phyloP scores from a whole-genome alignment of 2,113 vertebrate species.

The Picathartes gymnocephalus region DNA sequence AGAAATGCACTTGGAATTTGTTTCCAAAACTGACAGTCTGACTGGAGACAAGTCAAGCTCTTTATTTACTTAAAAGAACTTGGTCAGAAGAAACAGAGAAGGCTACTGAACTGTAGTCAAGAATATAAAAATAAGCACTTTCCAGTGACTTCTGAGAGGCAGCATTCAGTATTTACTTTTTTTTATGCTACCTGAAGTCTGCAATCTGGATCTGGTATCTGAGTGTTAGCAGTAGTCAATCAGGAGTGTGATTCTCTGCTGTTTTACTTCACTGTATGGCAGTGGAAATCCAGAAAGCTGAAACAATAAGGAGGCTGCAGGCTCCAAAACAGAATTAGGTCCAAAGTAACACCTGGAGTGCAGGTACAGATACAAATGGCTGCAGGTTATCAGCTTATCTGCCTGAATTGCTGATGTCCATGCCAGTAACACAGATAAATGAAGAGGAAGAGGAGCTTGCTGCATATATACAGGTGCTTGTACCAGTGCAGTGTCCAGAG shows the following conservation, averaged over 20 bases:
- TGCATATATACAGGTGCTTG: not conserved
- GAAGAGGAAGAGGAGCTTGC: not conserved
- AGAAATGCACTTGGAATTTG: slow-evolving; percentile 27
- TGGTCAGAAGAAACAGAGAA: slow-evolving; percentile 20
- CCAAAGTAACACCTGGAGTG: not conserved
- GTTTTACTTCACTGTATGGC: not conserved
- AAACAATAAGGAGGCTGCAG: not conserved
- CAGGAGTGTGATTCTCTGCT: not conserved
- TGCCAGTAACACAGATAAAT: not conserved
- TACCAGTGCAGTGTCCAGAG: not conserved
- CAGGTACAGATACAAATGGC: not conserved
- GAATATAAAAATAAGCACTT: slow-evolving; percentile 25
- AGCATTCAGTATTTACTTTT: not conserved
- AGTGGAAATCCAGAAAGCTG: not conserved
- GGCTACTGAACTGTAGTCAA: slow-evolving; percentile 4
- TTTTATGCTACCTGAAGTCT: not conserved
- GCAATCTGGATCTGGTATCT: not conserved
- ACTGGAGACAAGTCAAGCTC: slow-evolving; percentile 38
- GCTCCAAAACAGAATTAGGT: not conserved
- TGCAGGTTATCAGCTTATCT: not conserved
- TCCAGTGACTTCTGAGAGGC: not conserved
- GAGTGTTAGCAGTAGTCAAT: not conserved
- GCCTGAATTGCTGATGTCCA: not conserved
- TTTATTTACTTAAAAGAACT: slow-evolving; percentile 33
- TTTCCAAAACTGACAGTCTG: slow-evolving; percentile 29